phyloP scores from a whole-genome alignment of 2,888 invertebrate species.

The Napeogenes sylphis region DNA sequence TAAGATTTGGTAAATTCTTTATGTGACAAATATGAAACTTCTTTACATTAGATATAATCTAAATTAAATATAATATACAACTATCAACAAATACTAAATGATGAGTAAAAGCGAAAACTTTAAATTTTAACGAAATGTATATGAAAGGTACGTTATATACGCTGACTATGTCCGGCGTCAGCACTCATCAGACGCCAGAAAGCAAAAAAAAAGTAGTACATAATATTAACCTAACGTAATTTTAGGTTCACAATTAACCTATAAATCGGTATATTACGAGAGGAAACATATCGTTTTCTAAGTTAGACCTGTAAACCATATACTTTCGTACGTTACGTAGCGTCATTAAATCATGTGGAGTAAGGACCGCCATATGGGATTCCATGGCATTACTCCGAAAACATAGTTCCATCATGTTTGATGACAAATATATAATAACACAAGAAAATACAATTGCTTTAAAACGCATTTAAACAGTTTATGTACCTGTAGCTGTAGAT shows the following conservation, averaged over 20 bases:
- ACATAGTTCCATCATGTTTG: constrained; percentile 66
- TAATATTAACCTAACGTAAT: constrained; percentile 59
- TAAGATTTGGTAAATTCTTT: too few relatives aligned
- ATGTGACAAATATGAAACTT: background rate
- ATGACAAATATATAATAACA: constrained; percentile 48
- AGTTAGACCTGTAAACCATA: constrained; percentile 26
- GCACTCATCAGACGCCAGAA: constrained; percentile 49
- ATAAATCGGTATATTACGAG: constrained; percentile 31
- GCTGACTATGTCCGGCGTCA: constrained; percentile 44
- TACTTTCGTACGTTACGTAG: constrained; percentile 53
- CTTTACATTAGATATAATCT: background rate
- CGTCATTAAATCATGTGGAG: constrained; percentile 76
- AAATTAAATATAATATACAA: background rate
- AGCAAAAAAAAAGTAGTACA: constrained; percentile 55
- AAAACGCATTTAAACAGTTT: constrained; percentile 39
- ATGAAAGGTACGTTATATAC: constrained; percentile 20
- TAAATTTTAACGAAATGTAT: constrained; percentile 7
- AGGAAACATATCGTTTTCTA: constrained; percentile 22
- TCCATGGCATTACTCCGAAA: constrained; percentile 76
- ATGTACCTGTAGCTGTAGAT: constrained; percentile 73
- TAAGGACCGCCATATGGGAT: constrained; percentile 77
- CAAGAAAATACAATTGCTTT: constrained; percentile 37
- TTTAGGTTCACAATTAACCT: constrained; percentile 40
- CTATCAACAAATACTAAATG: background rate
- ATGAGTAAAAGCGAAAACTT: background rate